These are phyloP conservation scores for Erpetoichthys calabaricus DNA, from an alignment of 2,797 vertebrate species.

Conservation along the genomic window DNA sequence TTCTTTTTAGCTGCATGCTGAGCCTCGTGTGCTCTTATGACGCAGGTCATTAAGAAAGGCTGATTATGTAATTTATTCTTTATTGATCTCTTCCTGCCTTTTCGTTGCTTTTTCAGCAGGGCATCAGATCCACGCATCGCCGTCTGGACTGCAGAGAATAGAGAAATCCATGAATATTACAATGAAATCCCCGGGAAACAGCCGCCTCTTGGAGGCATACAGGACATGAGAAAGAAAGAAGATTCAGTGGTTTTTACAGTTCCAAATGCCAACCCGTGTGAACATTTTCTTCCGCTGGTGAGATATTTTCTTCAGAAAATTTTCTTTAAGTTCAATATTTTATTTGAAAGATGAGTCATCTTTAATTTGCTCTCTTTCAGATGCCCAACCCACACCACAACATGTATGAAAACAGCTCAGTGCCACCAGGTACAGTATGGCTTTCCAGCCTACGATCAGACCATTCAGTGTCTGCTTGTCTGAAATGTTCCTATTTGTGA, in stretches of 20 bases:
- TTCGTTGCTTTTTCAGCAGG: slow-evolving; percentile 30
- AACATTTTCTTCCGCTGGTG: slow-evolving; percentile 40
- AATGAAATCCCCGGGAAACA: slow-evolving; percentile 67
- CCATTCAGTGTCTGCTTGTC: too few species aligned
- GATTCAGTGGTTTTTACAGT: slow-evolving; percentile 30
- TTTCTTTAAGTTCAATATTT: slow-evolving; percentile 1
- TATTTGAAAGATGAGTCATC: slow-evolving; percentile 31
- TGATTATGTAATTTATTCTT: slow-evolving; percentile 9
- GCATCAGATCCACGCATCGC: slow-evolving; percentile 29
- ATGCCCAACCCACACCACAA: slow-evolving; percentile 39
- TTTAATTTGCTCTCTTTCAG: slow-evolving; percentile 34
- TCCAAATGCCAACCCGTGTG: slow-evolving; percentile 29
- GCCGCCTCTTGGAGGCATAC: slow-evolving; percentile 46
- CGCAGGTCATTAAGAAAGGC: slow-evolving; percentile 9
- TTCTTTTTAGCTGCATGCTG: too few species aligned
- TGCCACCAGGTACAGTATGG: slow-evolving; percentile 15
- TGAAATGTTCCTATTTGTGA: too few species aligned
- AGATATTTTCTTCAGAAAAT: slow-evolving; percentile 16
- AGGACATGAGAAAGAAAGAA: slow-evolving; percentile 38
- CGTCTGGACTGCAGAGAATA: slow-evolving; percentile 31
- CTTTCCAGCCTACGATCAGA: too few species aligned
- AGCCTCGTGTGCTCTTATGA: neutral
- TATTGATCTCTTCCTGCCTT: slow-evolving; percentile 4
- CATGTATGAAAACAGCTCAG: slow-evolving; percentile 70
- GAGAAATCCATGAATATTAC: slow-evolving; percentile 59